Base-by-base conservation (phyloP, 2,113 vertebrate species). In the Pyrgilauda ruficollis region DNA sequence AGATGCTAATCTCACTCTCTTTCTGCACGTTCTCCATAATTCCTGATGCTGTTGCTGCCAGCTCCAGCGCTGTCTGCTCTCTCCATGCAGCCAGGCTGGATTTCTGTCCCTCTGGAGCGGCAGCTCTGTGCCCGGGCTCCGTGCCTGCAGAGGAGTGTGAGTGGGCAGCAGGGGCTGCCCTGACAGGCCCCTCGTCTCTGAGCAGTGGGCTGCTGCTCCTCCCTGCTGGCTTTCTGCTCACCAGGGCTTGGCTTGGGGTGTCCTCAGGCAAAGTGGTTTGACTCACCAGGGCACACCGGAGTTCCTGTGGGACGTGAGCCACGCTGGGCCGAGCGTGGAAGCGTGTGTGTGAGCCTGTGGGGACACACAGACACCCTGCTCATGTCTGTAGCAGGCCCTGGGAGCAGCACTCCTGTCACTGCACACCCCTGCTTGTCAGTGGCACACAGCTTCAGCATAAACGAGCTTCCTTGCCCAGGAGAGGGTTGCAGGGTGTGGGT, bases 101-200 rank as follows among this genome's bases (percentile, higher is more conserved):
- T 73, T 47, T 55, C 15, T 16, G 59, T 53, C 50, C 14, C 76
- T 47, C 26, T 61, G 72, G 17, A 59, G 7, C 1, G 4, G 68
- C 26, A 47, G 35, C 62, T 59, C 30, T 79, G 33, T 50, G 41
- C 27, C 10, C 30, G 3, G 88, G 66, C 28, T 64, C 23, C 58
- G 49, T 1, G 10, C 43, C 13, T 3, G 5, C 37, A 15, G 3
- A 3, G 9, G 9, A 19, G 67, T 14, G 1, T 5, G 7, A 6
- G 47, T 0, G 1, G 55, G 55, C 64, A 10, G 68, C 19, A 52
- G 67, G 46, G 84, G 44, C 55, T 4, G 5, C 4, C 0, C 44
- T 27, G 49, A 1, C 33, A 6, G 39, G 8, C 2, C 30, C 35
- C 22, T n/a, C 0, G 0, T 5, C 41, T 11, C 6, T 1, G 23